Evolutionary conservation across 2,797 vertebrate species (phyloP), one percentile per base, ranked within the genome.

Genomic region (Falco concolor): DNA sequence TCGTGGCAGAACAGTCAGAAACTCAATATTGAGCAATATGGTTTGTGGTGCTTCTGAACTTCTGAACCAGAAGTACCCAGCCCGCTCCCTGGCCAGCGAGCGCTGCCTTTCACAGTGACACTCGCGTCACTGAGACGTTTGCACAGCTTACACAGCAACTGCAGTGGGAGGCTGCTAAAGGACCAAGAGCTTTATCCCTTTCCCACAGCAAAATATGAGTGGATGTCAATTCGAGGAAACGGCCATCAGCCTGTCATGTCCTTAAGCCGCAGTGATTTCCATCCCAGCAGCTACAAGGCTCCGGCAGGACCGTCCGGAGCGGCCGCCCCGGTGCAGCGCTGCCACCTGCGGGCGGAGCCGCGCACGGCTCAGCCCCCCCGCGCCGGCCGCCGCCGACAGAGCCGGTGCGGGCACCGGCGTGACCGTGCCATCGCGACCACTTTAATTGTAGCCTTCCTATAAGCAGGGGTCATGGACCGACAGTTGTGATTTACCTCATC

Each of bases 261-360:
- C 84, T 95, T 90, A 80, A 90, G 65, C 85, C 74, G 30, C 54
- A 53, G 63, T 28, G 5, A 84, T 90, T 95, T 95, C 84, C 90
- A 72, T 83, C 93, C 87, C 83, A 63, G 6, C n/a, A 68, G 79
- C 79, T 59, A 6, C 40, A 16, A 16, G 40, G 15, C 40, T 42
- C 13, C 40, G 13, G 13, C 15, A 16, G 40, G 40, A 42, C 40
- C 40, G 13, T 16, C 4, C 14, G 6, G 13, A 42, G 40, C 40
- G 15, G 40, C 14, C 40, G 40, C 14, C 40, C 40, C 40, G 14
- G 40, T 42, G 42, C 42, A 44, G 42, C 42, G 42, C 42, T 44
- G 42, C 42, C 42, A 42, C 42, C 42, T 42, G 42, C 42, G 42
- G 42, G 42, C 42, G 16, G 42, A 42, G 40, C 40, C 6, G 40